phyloP scores from a whole-genome alignment of 2,113 vertebrate species.

The Oryzias javanicus region DNA sequence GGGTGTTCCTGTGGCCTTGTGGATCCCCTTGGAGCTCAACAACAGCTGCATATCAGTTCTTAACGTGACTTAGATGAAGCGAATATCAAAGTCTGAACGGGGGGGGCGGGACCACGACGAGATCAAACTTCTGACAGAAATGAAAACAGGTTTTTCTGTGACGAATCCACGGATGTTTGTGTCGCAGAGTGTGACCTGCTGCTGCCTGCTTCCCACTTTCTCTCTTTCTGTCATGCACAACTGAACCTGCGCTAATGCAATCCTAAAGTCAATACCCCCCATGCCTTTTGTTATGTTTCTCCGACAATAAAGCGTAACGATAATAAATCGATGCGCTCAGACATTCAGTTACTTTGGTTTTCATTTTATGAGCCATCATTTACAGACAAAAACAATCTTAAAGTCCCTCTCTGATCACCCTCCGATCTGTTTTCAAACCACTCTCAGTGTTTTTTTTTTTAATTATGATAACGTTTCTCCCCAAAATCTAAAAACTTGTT shows the following conservation, averaged over 20 bases:
- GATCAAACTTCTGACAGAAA: background rate
- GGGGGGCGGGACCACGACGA: background rate
- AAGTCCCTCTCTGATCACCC: too few species aligned
- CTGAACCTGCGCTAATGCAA: conserved; percentile 23
- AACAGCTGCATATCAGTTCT: conserved; percentile 7
- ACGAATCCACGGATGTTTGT: too few species aligned
- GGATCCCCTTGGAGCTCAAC: too few species aligned
- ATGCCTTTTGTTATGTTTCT: conserved; percentile 24
- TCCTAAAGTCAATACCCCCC: conserved; percentile 26
- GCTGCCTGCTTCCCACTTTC: background rate
- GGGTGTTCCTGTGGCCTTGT: too few species aligned
- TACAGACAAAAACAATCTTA: too few species aligned
- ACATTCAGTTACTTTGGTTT: too few species aligned
- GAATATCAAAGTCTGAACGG: background rate
- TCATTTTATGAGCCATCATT: too few species aligned
- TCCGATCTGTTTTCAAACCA: too few species aligned
- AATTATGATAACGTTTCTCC: too few species aligned
- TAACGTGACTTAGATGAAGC: background rate
- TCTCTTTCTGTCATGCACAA: conserved; percentile 18
- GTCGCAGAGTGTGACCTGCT: background rate
- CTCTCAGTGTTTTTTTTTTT: too few species aligned
- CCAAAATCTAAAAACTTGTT: too few species aligned
- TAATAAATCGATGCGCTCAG: background rate
- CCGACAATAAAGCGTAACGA: conserved; percentile 35
- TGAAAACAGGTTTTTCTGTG: too few species aligned